phyloP scores from a whole-genome alignment of 2,113 vertebrate genomes.

The Anser brachyrhynchus region DNA sequence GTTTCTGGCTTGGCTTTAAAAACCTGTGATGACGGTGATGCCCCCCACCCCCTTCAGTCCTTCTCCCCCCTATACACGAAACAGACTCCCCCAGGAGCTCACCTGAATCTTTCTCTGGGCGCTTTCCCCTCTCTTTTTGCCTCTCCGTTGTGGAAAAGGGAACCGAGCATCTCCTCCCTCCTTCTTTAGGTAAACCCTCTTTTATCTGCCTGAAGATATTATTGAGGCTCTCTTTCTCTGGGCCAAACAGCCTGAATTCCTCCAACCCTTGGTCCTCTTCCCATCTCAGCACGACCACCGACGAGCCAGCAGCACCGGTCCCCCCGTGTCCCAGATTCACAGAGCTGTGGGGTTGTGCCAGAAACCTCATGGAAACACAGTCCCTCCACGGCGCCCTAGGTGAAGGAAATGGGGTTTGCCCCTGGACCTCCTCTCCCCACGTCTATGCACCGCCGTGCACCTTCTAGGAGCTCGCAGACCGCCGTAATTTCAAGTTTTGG shows the following conservation, averaged over 20 bases:
- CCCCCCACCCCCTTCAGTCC: not conserved
- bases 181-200: not conserved
- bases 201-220: not conserved
- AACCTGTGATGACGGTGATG: not conserved
- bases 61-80: not conserved
- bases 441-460: too few relatives aligned
- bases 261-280: not conserved
- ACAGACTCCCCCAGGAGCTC: not conserved
- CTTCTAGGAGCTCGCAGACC: too few relatives aligned
- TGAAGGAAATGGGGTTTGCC: too few relatives aligned
- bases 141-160: not conserved
- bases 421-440: too few relatives aligned
- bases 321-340: not conserved
- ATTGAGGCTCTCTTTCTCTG: not conserved
- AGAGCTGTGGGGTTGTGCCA: not conserved
- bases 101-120: not conserved
- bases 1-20: not conserved
- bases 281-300: fast-evolving
- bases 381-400: too few relatives aligned
- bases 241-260: conserved; percentile 8
- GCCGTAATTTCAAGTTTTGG: too few relatives aligned
- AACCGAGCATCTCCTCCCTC: not conserved
- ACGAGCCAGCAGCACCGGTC: not conserved
- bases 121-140: not conserved
- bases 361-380: not conserved